Evolutionary conservation across 2,113 vertebrate genomes (phyloP).

Genomic region (Rhegmatorhina hoffmannsi): DNA sequence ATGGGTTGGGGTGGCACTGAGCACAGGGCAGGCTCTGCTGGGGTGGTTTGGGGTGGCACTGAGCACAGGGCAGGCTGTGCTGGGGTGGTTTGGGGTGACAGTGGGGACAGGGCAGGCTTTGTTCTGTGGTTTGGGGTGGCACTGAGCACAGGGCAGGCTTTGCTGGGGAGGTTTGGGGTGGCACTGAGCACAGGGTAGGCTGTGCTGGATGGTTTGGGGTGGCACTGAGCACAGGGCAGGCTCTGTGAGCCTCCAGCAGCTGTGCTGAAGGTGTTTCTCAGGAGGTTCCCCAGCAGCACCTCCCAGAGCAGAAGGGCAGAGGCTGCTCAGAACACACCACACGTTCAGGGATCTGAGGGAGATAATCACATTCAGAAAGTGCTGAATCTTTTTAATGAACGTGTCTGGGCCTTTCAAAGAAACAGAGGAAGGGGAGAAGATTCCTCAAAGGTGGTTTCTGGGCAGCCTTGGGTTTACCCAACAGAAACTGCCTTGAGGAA

Average conservation of each 20-base stretch:
- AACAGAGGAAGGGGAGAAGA: neutral
- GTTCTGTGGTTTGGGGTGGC: too few species aligned
- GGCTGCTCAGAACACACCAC: neutral
- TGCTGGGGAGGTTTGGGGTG: too few species aligned
- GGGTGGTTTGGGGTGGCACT: too few species aligned
- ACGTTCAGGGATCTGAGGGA: neutral
- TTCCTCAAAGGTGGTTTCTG: neutral
- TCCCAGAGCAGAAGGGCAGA: neutral
- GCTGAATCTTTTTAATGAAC: neutral
- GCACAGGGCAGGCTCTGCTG: too few species aligned
- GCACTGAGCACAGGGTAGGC: too few species aligned
- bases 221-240: too few species aligned
- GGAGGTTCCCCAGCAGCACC: neutral
- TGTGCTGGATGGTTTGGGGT: too few species aligned
- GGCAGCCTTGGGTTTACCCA: neutral
- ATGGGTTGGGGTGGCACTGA: too few species aligned
- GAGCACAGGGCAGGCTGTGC: too few species aligned
- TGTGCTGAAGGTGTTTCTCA: accelerated
- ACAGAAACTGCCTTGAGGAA: neutral
- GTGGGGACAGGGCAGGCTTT: too few species aligned
- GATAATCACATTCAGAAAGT: neutral
- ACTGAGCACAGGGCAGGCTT: too few species aligned
- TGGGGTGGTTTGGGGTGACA: too few species aligned
- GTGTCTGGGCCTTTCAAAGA: neutral
- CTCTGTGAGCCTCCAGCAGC: neutral